Conservation (phyloP, 2,797 vertebrate genomes). For the Darevskia mixta region DNA sequence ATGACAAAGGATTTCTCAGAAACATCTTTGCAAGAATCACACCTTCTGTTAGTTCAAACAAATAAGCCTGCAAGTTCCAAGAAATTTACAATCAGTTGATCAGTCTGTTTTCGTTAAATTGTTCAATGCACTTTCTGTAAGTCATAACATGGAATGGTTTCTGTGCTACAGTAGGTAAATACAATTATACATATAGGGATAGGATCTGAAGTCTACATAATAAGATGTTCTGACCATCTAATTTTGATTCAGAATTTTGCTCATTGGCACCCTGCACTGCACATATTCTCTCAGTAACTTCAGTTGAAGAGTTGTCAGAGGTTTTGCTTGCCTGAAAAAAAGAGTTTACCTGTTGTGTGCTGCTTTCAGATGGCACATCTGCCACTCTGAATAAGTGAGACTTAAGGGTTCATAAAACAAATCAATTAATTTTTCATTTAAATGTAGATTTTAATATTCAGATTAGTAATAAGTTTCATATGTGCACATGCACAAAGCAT, state of each 20-base stretch:
- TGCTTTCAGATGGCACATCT: background rate
- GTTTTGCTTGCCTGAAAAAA: slow-evolving; percentile 26
- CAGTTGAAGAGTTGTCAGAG: background rate
- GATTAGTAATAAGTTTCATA: background rate
- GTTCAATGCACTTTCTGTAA: background rate
- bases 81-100: background rate
- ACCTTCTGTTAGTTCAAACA: background rate
- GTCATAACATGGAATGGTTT: background rate
- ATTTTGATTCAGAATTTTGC: background rate
- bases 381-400: background rate
- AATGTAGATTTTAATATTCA: background rate
- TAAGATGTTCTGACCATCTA: background rate
- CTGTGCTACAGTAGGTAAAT: background rate
- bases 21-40: background rate
- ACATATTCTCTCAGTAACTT: background rate
- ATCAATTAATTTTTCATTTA: slow-evolving; percentile 8
- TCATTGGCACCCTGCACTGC: background rate
- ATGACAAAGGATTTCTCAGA: background rate
- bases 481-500: too few species aligned
- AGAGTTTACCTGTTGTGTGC: slow-evolving; percentile 26
- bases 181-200: background rate
- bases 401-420: slow-evolving; percentile 5
- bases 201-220: background rate
- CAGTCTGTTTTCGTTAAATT: background rate
- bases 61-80: background rate